phyloP scores from a whole-genome alignment of 2,113 vertebrate species.

The Rhipidura dahli region DNA sequence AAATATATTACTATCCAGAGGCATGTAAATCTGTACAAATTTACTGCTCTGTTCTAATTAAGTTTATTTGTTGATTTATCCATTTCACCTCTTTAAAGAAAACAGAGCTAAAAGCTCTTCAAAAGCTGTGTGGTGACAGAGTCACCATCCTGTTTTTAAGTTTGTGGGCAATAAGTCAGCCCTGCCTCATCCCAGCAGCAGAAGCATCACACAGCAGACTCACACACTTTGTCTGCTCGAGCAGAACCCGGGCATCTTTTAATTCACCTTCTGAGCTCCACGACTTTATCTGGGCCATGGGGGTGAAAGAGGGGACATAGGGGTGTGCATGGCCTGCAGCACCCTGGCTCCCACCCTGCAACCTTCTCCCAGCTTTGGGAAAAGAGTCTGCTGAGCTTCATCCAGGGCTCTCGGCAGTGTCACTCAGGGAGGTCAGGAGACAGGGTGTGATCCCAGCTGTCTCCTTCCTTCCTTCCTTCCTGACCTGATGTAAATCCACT shows the following conservation, averaged over 20 bases:
- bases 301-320: background rate
- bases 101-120: conserved; percentile 16
- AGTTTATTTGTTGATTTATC: conserved; percentile 67
- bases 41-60: conserved; percentile 51
- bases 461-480: background rate
- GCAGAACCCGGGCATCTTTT: background rate
- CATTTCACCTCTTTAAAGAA: conserved; percentile 59
- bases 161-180: background rate
- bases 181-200: background rate
- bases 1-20: conserved; percentile 4
- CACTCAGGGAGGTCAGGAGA: background rate
- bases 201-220: background rate
- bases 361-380: background rate
- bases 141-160: conserved; percentile 17
- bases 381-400: background rate
- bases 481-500: background rate
- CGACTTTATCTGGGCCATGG: background rate
- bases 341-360: background rate
- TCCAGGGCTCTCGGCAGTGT: background rate
- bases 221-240: background rate
- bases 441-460: background rate
- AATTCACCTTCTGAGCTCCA: background rate
- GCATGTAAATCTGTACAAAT: conserved; percentile 14
- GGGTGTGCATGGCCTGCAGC: background rate
- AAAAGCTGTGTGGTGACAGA: background rate